Percentiles rank a stretch among this genome's conserved stretches.
Conservation (phyloP, 2,113 vertebrate species). For the Mellivora capensis region DNA sequence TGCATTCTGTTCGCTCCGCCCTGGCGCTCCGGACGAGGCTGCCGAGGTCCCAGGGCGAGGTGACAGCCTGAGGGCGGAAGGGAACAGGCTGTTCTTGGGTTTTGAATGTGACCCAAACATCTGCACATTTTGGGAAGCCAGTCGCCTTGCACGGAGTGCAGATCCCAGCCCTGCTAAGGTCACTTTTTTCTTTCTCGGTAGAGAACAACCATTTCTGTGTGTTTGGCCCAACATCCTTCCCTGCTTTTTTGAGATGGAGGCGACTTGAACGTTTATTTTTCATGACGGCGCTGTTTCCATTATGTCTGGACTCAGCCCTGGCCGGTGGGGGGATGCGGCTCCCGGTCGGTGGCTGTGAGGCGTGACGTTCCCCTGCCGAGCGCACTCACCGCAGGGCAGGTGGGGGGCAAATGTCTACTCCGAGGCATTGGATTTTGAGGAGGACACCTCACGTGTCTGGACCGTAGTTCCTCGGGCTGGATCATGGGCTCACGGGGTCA, state of each 20-base stretch:
- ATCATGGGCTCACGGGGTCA: not conserved
- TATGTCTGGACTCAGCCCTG: not conserved
- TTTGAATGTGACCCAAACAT: conserved; percentile 70
- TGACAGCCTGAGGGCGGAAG: not conserved
- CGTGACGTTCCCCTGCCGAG: not conserved
- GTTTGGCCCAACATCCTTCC: not conserved
- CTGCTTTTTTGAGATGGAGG: not conserved
- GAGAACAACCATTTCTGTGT: not conserved
- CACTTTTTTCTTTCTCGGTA: not conserved
- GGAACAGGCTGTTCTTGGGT: conserved; percentile 68
- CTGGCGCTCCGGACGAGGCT: not conserved
- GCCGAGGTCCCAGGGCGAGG: not conserved
- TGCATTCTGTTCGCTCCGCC: conserved; percentile 23
- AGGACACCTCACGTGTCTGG: not conserved
- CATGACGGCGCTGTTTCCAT: not conserved
- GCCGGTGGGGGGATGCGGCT: not conserved
- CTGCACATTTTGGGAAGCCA: conserved; percentile 26
- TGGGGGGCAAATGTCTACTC: not conserved
- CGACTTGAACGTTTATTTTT: not conserved
- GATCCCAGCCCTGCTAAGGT: conserved; percentile 8
- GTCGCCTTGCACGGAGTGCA: not conserved
- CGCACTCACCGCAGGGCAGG: not conserved
- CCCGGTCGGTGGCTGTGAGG: not conserved
- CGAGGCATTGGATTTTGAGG: not conserved
- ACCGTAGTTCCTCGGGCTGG: not conserved